phyloP scores from a whole-genome alignment of 2,113 vertebrate genomes.

The Pygoscelis adeliae region DNA sequence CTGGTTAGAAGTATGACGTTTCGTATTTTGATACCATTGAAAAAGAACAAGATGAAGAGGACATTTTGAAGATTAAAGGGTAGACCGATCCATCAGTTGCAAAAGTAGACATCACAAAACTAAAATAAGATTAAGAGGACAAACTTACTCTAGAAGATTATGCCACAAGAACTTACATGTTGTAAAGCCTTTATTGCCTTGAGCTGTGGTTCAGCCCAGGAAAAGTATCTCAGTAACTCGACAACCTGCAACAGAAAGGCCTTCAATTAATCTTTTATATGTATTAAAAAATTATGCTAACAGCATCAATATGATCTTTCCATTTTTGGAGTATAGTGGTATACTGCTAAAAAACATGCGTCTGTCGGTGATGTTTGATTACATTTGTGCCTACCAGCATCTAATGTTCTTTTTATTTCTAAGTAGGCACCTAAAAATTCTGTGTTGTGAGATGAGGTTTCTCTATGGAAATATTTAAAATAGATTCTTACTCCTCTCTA shows the following conservation, averaged over 20 bases:
- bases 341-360: background rate
- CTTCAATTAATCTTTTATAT: background rate
- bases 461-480: background rate
- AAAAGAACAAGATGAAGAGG: background rate
- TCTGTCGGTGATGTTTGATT: background rate
- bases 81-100: background rate
- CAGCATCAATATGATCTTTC: background rate
- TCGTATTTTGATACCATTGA: background rate
- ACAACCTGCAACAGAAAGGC: conserved; percentile 83
- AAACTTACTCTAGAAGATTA: background rate
- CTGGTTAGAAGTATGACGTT: background rate
- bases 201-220: conserved; percentile 96
- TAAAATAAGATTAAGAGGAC: background rate
- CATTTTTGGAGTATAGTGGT: background rate
- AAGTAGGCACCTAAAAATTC: background rate
- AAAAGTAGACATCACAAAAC: background rate
- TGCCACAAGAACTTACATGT: conserved; percentile 82
- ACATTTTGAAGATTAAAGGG: background rate
- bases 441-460: background rate
- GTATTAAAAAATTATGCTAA: background rate
- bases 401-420: background rate
- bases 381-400: background rate
- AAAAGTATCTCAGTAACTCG: conserved; percentile 96
- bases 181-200: conserved; percentile 97
- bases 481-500: background rate